Base-by-base conservation (phyloP, 2,113 vertebrate species). In the Mellivora capensis region DNA sequence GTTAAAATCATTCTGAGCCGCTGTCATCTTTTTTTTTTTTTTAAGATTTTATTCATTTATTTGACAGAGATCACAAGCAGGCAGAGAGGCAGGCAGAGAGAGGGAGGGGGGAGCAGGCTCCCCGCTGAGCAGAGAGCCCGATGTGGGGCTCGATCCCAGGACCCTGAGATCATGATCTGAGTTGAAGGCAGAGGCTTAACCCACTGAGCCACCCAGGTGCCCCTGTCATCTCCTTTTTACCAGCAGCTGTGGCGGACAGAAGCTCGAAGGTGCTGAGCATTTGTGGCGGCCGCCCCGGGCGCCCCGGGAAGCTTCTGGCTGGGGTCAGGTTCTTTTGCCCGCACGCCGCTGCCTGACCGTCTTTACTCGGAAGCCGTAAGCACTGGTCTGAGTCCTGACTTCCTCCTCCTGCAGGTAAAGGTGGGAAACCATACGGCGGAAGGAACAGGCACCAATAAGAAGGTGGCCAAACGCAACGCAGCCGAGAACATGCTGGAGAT, bases 401-500 rank as follows among this genome's bases (percentile, higher is more conserved):
- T 90, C n/a, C 34, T n/a, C 37, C 14, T 47, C 74, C 0, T 61
- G 14, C 97, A 99, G 99, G 99, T 99, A 92, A 99, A 99, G 49
- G 99, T 99, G 93, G 99, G 99, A 29, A 98, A 99, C 69, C 99
- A 99, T 97, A 99, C 99, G 81, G 99, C 99, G 4, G 99, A 99
- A 98, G 99, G 99, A 72, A 99, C 99, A 97, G 99, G 99, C 89
- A 99, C 99, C 0, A 99, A 99, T 97, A 99, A 99, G 98, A 99
- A 99, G 96, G 99, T 99, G 97, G 99, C 99, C 95, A 99, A 99
- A 95, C 99, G 99, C 96, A 99, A 99, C 3, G 99, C 99, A 83
- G 99, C 99, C 8, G 99, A 99, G 98, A 99, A 99, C 97, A 99
- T 99, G 99, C 98, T 99, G 99, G 99, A 99, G 97, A 98, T 99